phyloP scores from a whole-genome alignment of 1,140 invertebrate species.

The Drosophila elegans region DNA sequence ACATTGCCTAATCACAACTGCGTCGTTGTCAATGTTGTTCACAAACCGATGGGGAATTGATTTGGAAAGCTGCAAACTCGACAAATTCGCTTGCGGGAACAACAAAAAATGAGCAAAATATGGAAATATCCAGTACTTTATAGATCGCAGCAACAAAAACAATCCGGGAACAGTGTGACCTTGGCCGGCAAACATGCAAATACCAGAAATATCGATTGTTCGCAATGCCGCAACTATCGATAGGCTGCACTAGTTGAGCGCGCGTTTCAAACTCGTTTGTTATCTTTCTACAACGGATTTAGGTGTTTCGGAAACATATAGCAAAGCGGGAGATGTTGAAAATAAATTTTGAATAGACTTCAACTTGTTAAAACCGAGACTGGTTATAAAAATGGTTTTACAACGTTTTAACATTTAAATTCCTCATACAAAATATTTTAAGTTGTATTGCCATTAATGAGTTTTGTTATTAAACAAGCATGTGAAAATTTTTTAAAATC shows the following conservation, averaged over 20 bases:
- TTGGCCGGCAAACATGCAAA: not conserved
- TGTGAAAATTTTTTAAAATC: not conserved
- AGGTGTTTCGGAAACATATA: not conserved
- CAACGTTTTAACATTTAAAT: too few relatives aligned
- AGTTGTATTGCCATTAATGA: too few relatives aligned
- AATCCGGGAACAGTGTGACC: constrained; percentile 20
- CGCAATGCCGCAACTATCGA: constrained; percentile 7
- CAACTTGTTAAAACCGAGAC: too few relatives aligned
- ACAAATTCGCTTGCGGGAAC: constrained; percentile 5
- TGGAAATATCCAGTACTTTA: constrained; percentile 62
- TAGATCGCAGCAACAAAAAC: constrained; percentile 37
- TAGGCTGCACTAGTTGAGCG: not conserved
- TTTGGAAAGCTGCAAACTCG: not conserved
- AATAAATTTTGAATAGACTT: too few relatives aligned
- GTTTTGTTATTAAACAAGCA: too few relatives aligned
- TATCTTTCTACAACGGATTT: not conserved
- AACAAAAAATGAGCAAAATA: constrained; percentile 36
- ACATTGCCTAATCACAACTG: constrained; percentile 40
- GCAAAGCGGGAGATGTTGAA: too few relatives aligned
- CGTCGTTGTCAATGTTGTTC: constrained; percentile 13
- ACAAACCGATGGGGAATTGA: not conserved
- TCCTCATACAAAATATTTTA: too few relatives aligned
- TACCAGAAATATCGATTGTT: not conserved
- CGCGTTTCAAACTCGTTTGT: not conserved
- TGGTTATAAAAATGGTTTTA: too few relatives aligned